phyloP scores from a whole-genome alignment of 2,888 invertebrate genomes.

The Cryptocephalus primarius region DNA sequence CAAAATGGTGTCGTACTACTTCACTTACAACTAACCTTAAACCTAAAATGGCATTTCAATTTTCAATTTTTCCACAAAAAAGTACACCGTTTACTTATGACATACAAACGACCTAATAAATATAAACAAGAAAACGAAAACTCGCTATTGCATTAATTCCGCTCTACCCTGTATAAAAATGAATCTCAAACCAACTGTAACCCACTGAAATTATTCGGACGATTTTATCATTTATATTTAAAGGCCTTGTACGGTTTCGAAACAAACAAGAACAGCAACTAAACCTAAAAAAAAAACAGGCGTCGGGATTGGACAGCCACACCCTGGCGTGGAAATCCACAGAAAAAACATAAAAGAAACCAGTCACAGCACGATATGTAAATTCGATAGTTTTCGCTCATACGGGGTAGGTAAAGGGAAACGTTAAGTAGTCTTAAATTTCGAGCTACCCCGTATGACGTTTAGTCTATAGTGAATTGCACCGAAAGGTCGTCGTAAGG shows the following conservation, averaged over 20 bases:
- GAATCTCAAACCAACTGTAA: neutral
- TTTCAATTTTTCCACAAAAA: too few relatives aligned
- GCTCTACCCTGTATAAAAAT: neutral
- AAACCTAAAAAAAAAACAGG: too few relatives aligned
- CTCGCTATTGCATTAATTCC: too few relatives aligned
- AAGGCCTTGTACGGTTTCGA: too few relatives aligned
- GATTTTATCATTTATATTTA: neutral
- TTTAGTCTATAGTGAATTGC: conserved; percentile 20
- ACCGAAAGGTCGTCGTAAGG: conserved; percentile 12
- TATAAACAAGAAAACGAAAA: too few relatives aligned
- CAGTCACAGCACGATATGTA: conserved; percentile 36
- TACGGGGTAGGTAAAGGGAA: too few relatives aligned
- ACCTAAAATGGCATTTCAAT: conserved; percentile 13
- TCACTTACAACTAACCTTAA: conserved; percentile 11
- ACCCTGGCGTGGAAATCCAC: too few relatives aligned
- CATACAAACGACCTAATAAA: too few relatives aligned
- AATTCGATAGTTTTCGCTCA: conserved; percentile 28
- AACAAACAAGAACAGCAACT: too few relatives aligned
- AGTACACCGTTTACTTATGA: too few relatives aligned
- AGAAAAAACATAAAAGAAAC: too few relatives aligned
- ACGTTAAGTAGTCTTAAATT: conserved; percentile 5
- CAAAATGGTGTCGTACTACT: conserved; percentile 29
- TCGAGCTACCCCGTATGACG: neutral
- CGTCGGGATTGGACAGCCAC: too few relatives aligned
- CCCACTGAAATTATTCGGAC: conserved; percentile 5